Percentiles rank a stretch among this genome's conserved stretches.
Conservation (phyloP, 2,888 invertebrate species). For the Troides aeacus region DNA sequence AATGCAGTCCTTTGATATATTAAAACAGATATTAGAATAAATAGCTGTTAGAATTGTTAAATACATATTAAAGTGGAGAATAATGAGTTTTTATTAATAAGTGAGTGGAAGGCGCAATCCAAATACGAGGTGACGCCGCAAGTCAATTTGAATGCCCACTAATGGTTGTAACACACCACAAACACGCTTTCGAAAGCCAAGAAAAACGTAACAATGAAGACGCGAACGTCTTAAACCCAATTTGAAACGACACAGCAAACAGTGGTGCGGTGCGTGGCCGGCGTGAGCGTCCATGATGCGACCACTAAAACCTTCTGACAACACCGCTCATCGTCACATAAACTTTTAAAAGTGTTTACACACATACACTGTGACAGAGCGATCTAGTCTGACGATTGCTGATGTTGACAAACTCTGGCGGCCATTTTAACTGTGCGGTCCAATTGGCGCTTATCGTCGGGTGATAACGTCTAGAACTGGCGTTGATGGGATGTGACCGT, state of each 20-base stretch:
- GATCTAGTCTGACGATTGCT: conserved; percentile 67
- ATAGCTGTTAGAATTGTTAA: background rate
- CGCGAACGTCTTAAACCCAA: conserved; percentile 55
- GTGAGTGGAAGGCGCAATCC: conserved; percentile 6
- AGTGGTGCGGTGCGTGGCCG: conserved; percentile 44
- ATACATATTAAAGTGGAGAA: background rate
- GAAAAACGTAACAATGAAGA: conserved; percentile 53
- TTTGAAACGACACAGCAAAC: conserved; percentile 64
- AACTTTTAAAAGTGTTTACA: conserved; percentile 78
- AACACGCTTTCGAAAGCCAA: conserved; percentile 59
- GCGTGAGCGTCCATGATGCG: conserved; percentile 70
- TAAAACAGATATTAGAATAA: too few relatives aligned
- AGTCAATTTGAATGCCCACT: conserved; percentile 16
- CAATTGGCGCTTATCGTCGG: conserved; percentile 34
- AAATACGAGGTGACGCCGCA: conserved; percentile 22
- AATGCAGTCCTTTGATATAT: too few relatives aligned
- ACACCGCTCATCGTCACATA: conserved; percentile 73
- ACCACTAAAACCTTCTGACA: conserved; percentile 71
- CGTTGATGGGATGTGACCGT: conserved; percentile 24
- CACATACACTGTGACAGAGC: conserved; percentile 64
- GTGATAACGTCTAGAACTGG: conserved; percentile 40
- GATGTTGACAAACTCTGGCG: conserved; percentile 54
- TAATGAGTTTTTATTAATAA: background rate
- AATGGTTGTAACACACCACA: conserved; percentile 30
- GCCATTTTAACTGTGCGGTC: conserved; percentile 30